phyloP scores from a whole-genome alignment of 2,113 vertebrate species.

The Prionailurus bengalensis region DNA sequence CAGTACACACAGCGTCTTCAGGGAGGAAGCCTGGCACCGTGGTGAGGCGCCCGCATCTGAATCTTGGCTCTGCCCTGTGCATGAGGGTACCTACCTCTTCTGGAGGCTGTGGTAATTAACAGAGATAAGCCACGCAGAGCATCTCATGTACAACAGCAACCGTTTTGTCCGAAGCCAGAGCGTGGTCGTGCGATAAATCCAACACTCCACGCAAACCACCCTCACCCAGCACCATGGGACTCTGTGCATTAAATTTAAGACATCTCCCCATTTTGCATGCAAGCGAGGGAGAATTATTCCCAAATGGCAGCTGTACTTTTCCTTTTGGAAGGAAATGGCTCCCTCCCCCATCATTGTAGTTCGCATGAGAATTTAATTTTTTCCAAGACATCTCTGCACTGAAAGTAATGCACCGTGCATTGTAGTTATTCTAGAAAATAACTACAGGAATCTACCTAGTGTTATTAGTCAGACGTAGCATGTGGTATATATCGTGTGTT shows the following conservation, averaged over 20 bases:
- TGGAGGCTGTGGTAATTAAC: too few relatives aligned
- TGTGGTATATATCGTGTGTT: not conserved
- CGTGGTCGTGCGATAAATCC: fast-evolving
- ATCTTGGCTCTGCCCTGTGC: not conserved
- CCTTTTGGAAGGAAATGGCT: not conserved
- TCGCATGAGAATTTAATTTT: not conserved
- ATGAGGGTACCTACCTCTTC: not conserved
- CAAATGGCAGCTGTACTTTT: not conserved
- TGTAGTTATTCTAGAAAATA: not conserved
- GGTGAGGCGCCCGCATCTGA: not conserved
- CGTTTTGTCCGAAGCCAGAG: not conserved
- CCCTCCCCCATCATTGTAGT: not conserved
- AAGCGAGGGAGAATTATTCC: not conserved
- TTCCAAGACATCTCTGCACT: not conserved
- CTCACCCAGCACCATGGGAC: not conserved
- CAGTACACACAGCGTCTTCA: fast-evolving
- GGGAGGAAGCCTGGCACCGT: not conserved
- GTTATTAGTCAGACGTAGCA: not conserved
- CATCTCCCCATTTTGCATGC: not conserved
- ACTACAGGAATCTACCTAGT: not conserved
- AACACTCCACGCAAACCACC: too few relatives aligned
- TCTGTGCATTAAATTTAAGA: not conserved
- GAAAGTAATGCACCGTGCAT: not conserved
- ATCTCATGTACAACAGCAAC: fast-evolving
- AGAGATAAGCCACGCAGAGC: not conserved